Evolutionary conservation across 2,888 invertebrate genomes (phyloP), one percentile per base, ranked within the genome.

Genomic region (Perizoma affinitatum): DNA sequence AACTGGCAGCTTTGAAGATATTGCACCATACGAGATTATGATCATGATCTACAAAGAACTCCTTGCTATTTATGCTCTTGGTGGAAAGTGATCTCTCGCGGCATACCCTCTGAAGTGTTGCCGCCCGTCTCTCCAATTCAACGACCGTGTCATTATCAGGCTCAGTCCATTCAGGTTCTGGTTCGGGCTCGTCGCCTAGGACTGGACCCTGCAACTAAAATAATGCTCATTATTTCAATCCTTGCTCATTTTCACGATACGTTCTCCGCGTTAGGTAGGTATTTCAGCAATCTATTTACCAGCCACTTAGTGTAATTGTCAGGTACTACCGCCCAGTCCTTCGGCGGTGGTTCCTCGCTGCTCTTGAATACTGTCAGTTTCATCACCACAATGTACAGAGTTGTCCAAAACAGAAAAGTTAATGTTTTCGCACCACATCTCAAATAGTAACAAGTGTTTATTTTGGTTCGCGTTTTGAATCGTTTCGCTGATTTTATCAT

Each of bases 11-110:
- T 88, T 96, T 96, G 78, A 96, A 96, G 68, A 96, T 94, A 78
- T 95, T 96, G 78, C 96, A 96, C 96, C 96, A 96, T 48, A 95
- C 94, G 47, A 96, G 86, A 73, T 94, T 95, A 71, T 96, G 94
- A 56, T 74, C 78, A 90, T 94, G 78, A 88, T 94, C 95, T 63
- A 96, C 94, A 77, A 96, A 95, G 82, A 96, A 96, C 81, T 96
- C 96, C 93, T 95, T 95, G 68, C 94, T 95, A 79, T 96, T 96
- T 66, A 96, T 94, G 70, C 86, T 74, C 78, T 93, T 78, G 8
- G 72, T 71, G 7, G 72, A 54, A 4, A 90, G 73, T 36, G 73
- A 72, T 57, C 88, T 79, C 54, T 81, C 82, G n/a, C 83, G 85
- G 69, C 94, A 95, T 22, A 93, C 89, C 51, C 87, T 80, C 65